Evolutionary conservation across 2,888 invertebrate species (phyloP).

Genomic region (Nycteola revayana): DNA sequence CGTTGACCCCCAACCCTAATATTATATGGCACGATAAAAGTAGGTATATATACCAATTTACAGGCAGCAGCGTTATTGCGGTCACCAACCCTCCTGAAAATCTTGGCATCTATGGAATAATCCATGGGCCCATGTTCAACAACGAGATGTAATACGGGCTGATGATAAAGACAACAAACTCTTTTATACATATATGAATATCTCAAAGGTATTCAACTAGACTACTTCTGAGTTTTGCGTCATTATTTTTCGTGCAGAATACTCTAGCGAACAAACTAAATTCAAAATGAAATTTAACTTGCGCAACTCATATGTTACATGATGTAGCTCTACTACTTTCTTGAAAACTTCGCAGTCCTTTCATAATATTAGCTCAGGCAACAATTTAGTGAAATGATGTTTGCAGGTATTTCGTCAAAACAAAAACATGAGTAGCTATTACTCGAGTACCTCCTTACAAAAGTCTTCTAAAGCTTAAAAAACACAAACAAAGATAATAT

Average conservation of each 20-base stretch:
- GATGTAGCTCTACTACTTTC: slow-evolving; percentile 16
- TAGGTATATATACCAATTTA: no score
- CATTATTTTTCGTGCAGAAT: slow-evolving; percentile 26
- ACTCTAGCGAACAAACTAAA: slow-evolving; percentile 27
- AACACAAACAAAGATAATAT: no score
- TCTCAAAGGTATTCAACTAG: slow-evolving; percentile 25
- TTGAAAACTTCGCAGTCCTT: slow-evolving; percentile 23
- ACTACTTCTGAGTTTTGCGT: slow-evolving; percentile 20
- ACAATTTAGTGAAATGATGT: slow-evolving; percentile 34
- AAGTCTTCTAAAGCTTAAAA: slow-evolving; percentile 62
- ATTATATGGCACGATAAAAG: no score
- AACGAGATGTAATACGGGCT: no score
- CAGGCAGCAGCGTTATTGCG: no score
- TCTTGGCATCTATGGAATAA: no score
- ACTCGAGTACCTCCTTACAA: slow-evolving; percentile 64
- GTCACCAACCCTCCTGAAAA: no score
- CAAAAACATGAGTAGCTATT: slow-evolving; percentile 51
- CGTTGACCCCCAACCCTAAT: no score
- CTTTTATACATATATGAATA: no score
- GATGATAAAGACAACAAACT: no score
- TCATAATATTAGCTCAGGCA: slow-evolving; percentile 31
- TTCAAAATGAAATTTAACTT: slow-evolving; percentile 31
- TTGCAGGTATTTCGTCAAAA: slow-evolving; percentile 34
- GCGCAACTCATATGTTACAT: slow-evolving; percentile 25
- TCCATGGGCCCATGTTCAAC: no score